Conservation (phyloP, 2,797 vertebrate species). For the Microcaecilia unicolor region DNA sequence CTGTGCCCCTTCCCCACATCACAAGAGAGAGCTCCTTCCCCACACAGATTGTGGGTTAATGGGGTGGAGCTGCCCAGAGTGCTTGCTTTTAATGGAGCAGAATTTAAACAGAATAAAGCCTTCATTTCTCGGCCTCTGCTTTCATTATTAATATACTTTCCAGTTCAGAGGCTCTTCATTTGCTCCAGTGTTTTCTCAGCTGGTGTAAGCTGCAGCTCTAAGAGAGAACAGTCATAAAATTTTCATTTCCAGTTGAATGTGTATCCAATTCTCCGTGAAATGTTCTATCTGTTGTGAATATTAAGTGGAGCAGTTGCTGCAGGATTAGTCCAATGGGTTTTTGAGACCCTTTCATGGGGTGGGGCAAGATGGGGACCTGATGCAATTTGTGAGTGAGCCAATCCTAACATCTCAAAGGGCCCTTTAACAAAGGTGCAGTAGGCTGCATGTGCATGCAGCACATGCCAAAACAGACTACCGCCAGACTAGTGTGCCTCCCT, state of each 20-base stretch:
- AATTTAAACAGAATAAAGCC: slow-evolving; percentile 69
- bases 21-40: neutral
- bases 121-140: slow-evolving; percentile 60
- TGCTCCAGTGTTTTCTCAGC: slow-evolving; percentile 59
- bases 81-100: slow-evolving; percentile 63
- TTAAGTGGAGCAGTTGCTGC: slow-evolving; percentile 44
- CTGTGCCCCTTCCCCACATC: neutral
- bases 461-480: no score
- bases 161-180: slow-evolving; percentile 66
- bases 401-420: no score
- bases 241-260: slow-evolving; percentile 68
- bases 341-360: neutral
- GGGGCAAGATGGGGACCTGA: neutral
- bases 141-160: slow-evolving; percentile 72
- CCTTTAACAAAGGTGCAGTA: no score
- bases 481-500: no score
- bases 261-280: slow-evolving; percentile 64
- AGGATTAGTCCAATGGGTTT: slow-evolving; percentile 33
- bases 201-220: slow-evolving; percentile 48
- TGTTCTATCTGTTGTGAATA: slow-evolving; percentile 65
- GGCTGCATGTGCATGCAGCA: no score
- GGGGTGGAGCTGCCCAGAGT: slow-evolving; percentile 49
- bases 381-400: no score
- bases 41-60: slow-evolving; percentile 46
- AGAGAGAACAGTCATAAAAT: slow-evolving; percentile 68